phyloP scores from a whole-genome alignment of 1,140 invertebrate genomes.

The Sycophila sp. region DNA sequence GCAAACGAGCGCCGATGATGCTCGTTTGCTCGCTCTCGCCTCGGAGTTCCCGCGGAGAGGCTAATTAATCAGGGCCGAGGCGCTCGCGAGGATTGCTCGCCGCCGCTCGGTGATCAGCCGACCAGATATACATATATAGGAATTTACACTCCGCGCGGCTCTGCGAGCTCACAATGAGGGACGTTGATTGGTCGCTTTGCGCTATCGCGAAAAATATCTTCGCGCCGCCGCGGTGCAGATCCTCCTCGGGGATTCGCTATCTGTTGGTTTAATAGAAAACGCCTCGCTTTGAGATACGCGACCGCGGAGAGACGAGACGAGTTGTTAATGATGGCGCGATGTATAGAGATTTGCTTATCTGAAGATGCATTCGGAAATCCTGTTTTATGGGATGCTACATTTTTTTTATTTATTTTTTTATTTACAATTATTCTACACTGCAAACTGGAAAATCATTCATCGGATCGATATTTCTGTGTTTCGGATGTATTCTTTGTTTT shows the following conservation, averaged over 20 bases:
- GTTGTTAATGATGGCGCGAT: too few species aligned
- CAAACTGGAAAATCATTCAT: too few species aligned
- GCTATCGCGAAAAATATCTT: too few species aligned
- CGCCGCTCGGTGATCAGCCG: not conserved
- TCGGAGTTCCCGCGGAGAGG: slow-evolving; percentile 15
- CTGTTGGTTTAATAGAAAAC: slow-evolving; percentile 17
- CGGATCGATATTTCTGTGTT: too few species aligned
- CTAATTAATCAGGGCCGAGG: slow-evolving; percentile 44
- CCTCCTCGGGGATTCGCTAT: not conserved
- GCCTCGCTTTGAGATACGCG: slow-evolving; percentile 28
- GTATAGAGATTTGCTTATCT: too few species aligned
- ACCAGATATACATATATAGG: not conserved
- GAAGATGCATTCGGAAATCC: too few species aligned
- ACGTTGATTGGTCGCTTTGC: too few species aligned
- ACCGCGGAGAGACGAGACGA: not conserved
- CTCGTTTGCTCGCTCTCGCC: slow-evolving; percentile 17
- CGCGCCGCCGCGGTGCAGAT: slow-evolving; percentile 14
- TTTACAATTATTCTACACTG: too few species aligned
- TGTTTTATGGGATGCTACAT: too few species aligned
- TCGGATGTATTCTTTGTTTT: too few species aligned
- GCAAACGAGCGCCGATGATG: not conserved
- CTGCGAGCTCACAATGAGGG: too few species aligned
- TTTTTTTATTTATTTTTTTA: too few species aligned
- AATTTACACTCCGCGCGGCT: slow-evolving; percentile 5
- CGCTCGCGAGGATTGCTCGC: not conserved